A percentile compares a stretch with the other conserved stretches of the same genome.
phyloP scores from a whole-genome alignment of 1,140 invertebrate genomes.

The Oryzaephilus surinamensis region DNA sequence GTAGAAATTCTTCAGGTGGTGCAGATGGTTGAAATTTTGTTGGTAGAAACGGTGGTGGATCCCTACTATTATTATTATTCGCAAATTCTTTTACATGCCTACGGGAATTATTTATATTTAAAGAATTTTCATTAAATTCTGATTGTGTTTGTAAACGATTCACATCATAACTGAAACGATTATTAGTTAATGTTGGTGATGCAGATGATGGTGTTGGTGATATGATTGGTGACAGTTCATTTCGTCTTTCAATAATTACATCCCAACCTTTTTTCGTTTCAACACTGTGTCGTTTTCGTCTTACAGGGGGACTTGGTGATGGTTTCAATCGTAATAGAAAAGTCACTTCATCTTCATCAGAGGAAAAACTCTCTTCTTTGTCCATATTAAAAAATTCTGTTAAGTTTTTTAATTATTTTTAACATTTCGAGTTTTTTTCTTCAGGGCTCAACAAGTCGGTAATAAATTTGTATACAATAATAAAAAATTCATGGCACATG shows the following conservation, averaged over 20 bases:
- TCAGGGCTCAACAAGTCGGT: neutral
- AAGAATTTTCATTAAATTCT: too few species aligned
- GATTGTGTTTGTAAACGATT: too few species aligned
- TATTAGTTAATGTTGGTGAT: neutral
- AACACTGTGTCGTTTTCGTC: slow-evolving; percentile 8
- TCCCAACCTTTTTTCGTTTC: slow-evolving; percentile 22
- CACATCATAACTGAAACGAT: neutral
- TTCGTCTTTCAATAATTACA: slow-evolving; percentile 17
- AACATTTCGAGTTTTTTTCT: neutral
- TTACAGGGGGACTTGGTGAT: slow-evolving; percentile 17
- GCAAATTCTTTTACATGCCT: slow-evolving; percentile 6
- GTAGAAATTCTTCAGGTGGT: slow-evolving; percentile 10
- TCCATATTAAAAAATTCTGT: neutral
- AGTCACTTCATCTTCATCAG: slow-evolving; percentile 21
- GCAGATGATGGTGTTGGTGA: neutral
- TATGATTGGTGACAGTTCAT: slow-evolving; percentile 5
- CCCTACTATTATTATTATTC: slow-evolving; percentile 1
- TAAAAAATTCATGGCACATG: neutral
- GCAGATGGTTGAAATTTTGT: slow-evolving; percentile 17
- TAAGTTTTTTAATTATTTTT: neutral
- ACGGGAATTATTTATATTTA: too few species aligned
- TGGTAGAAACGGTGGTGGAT: slow-evolving; percentile 15
- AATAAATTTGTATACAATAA: neutral
- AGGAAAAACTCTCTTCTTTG: neutral
- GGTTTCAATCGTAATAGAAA: slow-evolving; percentile 22